phyloP scores from a whole-genome alignment of 2,797 vertebrate genomes.

The Myotis daubentonii region DNA sequence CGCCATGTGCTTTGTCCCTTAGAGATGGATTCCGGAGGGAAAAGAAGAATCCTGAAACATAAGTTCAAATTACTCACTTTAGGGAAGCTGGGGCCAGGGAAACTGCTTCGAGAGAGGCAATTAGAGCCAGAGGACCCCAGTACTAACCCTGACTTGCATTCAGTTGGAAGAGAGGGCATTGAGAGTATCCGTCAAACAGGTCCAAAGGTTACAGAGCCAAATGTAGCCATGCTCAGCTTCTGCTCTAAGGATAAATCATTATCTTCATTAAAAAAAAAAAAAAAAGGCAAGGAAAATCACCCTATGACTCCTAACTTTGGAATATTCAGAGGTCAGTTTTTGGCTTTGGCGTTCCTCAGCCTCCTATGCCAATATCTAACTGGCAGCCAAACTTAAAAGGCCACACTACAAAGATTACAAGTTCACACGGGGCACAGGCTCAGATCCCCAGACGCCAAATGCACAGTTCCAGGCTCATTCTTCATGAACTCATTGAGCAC shows the following conservation, averaged over 20 bases:
- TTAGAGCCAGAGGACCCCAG: not conserved
- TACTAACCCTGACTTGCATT: not conserved
- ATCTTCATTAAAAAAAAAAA: not conserved
- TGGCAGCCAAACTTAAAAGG: conserved; percentile 57
- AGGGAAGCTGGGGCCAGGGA: not conserved
- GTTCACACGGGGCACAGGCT: conserved; percentile 70
- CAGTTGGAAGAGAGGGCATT: not conserved
- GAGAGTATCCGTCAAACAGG: not conserved
- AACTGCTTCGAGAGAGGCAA: not conserved
- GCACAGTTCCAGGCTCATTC: conserved; percentile 41
- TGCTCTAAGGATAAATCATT: not conserved
- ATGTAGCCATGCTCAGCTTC: not conserved
- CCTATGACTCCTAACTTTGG: not conserved
- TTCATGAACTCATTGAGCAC: conserved; percentile 42
- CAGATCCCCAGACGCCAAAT: conserved; percentile 49
- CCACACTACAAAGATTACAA: conserved; percentile 54
- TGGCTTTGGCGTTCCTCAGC: not conserved
- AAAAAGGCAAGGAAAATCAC: not conserved
- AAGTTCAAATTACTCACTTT: conserved; percentile 21
- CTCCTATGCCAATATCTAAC: conserved; percentile 7
- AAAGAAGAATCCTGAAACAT: conserved; percentile 16
- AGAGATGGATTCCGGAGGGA: not conserved
- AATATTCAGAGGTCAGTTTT: conserved; percentile 35
- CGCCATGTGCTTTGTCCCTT: not conserved
- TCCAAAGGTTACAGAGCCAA: not conserved